Conservation (phyloP, 2,888 invertebrate genomes). For the Poecilobothrus nobilitatus region DNA sequence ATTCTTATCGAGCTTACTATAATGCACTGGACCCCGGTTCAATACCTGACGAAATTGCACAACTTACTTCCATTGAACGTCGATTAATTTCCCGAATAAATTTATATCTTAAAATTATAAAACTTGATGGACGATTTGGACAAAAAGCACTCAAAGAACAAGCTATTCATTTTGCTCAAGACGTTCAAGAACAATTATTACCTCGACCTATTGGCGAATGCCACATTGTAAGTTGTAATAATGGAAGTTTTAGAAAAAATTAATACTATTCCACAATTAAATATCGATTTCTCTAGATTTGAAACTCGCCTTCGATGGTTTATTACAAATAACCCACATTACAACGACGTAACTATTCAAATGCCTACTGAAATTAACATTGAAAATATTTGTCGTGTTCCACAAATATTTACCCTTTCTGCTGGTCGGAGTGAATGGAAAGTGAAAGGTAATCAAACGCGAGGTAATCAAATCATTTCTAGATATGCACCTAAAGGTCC, state of each 20-base stretch:
- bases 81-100: constrained; percentile 20
- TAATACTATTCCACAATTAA: neutral
- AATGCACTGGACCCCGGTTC: constrained; percentile 22
- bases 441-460: neutral
- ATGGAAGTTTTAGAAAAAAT: neutral
- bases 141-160: constrained; percentile 22
- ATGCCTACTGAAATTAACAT: neutral
- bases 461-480: no score
- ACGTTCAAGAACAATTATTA: constrained; percentile 17
- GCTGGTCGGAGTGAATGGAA: no score
- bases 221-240: neutral
- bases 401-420: neutral
- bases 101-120: constrained; percentile 21
- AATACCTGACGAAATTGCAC: constrained; percentile 22
- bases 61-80: constrained; percentile 20
- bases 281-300: constrained; percentile 15
- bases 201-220: neutral
- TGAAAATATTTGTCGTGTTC: neutral
- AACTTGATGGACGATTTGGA: constrained; percentile 21
- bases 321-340: constrained; percentile 21
- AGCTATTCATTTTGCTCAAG: constrained; percentile 21
- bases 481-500: no score
- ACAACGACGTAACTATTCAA: constrained; percentile 16
- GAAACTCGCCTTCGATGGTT: neutral
- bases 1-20: constrained; percentile 16